Percentiles rank a stretch among this genome's conserved stretches.
Conservation (phyloP, 2,113 vertebrate genomes). For the Acanthisitta chloris region DNA sequence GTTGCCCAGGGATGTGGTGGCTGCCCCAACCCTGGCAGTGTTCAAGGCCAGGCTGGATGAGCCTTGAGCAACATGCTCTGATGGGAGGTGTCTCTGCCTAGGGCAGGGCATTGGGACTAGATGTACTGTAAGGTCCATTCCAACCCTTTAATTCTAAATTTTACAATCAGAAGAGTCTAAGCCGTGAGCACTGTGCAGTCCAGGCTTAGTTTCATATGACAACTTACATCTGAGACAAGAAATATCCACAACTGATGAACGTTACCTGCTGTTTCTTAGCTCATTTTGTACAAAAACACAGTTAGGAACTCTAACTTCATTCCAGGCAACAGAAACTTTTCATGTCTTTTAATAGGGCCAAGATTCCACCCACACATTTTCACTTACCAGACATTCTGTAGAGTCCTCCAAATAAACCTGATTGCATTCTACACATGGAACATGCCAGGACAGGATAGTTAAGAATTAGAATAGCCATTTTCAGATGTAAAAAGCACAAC, state of each 20-base stretch:
- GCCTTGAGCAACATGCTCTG: no score
- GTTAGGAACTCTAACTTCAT: background rate
- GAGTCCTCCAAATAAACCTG: background rate
- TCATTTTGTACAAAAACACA: background rate
- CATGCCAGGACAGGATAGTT: background rate
- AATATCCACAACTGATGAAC: background rate
- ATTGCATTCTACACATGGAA: background rate
- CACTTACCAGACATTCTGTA: background rate
- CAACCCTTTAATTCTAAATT: no score
- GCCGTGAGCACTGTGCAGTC: background rate
- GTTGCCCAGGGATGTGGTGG: no score
- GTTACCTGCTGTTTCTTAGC: background rate
- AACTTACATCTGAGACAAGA: background rate
- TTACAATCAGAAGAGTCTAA: background rate
- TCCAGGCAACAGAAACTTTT: background rate
- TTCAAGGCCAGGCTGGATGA: no score
- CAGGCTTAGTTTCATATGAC: background rate
- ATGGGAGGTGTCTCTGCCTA: no score
- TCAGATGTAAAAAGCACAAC: background rate
- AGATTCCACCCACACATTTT: background rate
- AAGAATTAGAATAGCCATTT: background rate
- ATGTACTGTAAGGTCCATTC: no score
- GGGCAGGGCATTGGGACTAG: no score
- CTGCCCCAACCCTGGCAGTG: no score
- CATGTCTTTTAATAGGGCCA: background rate